Evolutionary conservation across 2,888 invertebrate genomes (phyloP), one percentile per base, ranked within the genome.

Genomic region (Limnephilus marmoratus): DNA sequence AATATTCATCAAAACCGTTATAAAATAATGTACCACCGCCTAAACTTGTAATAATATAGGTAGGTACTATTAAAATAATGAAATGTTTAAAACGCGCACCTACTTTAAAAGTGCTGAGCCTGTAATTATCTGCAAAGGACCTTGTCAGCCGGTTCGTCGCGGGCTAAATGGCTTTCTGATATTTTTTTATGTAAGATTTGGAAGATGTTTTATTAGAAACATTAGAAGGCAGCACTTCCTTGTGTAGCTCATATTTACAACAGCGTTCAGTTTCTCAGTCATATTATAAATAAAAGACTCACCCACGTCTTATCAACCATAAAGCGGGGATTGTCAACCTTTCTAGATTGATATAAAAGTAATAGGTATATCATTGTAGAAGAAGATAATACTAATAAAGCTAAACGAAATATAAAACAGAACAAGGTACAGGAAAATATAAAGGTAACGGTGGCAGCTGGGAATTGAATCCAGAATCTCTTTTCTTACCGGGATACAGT

Each of bases 201-300:
- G 68, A 68, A 68, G 68, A 68, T 68, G 68, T 68, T 68, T 68
- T 68, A 68, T 68, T 68, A 68, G 24, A 68, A 68, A n/a, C 68
- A 68, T 68, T 68, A 68, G 68, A 68, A 68, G 68, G 68, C 68
- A 83, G n/a, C 86, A 45, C 86, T 86, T 45, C 86, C 86, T 45
- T 86, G 49, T 86, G 29, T 5, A 86, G 86, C 24, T 86, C 29
- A 45, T 45, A 86, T 86, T 86, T 86, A 86, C 68, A 86, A 86
- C 86, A 86, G 86, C 49, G 29, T 29, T 41, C 29, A 86, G 24
- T 86, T n/a, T 86, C 86, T 34, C 86, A 29, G 86, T 45, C 86
- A 45, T 86, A 86, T 86, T 45, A 41, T 86, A 86, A 86, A 86
- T 45, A 41, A 86, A 86, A 86, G 49, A 29, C 29, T 83, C 49